phyloP scores from a whole-genome alignment of 2,888 invertebrate species.

The Caenorhabditis sulstoni region DNA sequence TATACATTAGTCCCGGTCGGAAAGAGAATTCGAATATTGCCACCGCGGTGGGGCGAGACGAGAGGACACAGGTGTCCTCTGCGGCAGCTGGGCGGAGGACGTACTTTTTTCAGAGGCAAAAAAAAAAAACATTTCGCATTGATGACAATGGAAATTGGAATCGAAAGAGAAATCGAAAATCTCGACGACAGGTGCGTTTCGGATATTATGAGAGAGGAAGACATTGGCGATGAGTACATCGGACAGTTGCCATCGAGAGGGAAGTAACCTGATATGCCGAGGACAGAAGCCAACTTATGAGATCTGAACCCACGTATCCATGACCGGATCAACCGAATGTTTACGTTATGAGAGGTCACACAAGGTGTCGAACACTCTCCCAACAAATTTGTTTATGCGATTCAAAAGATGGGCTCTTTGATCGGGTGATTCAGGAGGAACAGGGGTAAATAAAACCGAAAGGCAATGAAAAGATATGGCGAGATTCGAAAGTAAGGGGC shows the following conservation, averaged over 20 bases:
- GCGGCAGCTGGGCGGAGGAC: slow-evolving; percentile 14
- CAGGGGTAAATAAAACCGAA: no score
- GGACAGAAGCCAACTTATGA: background rate
- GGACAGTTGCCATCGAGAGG: no score
- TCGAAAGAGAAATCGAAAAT: slow-evolving; percentile 1
- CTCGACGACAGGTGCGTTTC: slow-evolving; percentile 35
- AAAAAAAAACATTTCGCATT: slow-evolving; percentile 16
- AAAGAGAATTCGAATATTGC: slow-evolving; percentile 23
- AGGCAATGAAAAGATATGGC: no score
- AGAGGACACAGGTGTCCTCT: slow-evolving; percentile 17
- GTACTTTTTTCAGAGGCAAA: slow-evolving; percentile 8
- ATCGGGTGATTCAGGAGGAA: no score
- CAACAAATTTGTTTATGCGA: no score
- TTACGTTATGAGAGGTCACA: background rate
- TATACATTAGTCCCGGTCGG: slow-evolving; percentile 28
- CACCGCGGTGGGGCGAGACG: background rate
- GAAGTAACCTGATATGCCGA: background rate
- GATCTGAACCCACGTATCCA: background rate
- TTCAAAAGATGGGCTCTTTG: no score
- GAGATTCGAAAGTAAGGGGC: background rate
- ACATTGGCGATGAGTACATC: no score
- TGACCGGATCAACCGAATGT: background rate
- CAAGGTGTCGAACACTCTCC: no score
- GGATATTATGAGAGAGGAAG: no score
- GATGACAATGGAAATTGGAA: no score